A percentile compares a stretch with the other conserved stretches of the same genome.
phyloP scores from a whole-genome alignment of 2,888 invertebrate species.

The Baronia brevicornis region DNA sequence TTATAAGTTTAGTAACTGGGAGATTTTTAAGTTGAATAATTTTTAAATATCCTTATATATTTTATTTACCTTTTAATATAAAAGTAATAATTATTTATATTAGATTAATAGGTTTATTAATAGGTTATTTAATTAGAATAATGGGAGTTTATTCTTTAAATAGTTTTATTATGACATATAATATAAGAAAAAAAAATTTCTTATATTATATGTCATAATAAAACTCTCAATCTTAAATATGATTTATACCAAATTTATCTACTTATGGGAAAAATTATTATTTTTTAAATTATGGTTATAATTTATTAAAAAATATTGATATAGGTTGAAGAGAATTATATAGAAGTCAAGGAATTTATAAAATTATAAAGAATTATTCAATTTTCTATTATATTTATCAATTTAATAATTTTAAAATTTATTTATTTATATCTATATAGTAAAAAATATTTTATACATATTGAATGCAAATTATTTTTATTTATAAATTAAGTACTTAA shows the following conservation, averaged over 20 bases:
- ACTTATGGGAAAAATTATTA: constrained; percentile 58
- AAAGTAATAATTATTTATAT: constrained; percentile 72
- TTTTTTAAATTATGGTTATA: too few relatives aligned
- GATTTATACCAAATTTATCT: constrained; percentile 70
- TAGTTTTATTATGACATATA: constrained; percentile 50
- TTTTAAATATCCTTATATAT: constrained; percentile 66
- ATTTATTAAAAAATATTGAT: too few relatives aligned
- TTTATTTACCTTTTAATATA: constrained; percentile 68
- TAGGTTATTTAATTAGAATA: constrained; percentile 60
- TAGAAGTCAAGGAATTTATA: too few relatives aligned
- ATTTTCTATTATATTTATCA: too few relatives aligned
- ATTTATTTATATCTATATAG: constrained; percentile 42
- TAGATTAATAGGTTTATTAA: constrained; percentile 47
- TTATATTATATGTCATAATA: too few relatives aligned
- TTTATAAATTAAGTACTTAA: too few relatives aligned
- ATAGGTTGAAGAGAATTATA: too few relatives aligned
- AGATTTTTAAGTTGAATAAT: constrained; percentile 71
- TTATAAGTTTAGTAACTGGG: constrained; percentile 69
- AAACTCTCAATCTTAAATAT: constrained; percentile 56
- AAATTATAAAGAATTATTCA: too few relatives aligned
- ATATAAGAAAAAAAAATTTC: too few relatives aligned
- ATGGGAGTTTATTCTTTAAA: constrained; percentile 53
- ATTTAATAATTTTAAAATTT: constrained; percentile 56
- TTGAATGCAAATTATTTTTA: too few relatives aligned
- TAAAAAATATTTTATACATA: constrained; percentile 28